Conservation (phyloP, 2,113 vertebrate species). For the Morone saxatilis region DNA sequence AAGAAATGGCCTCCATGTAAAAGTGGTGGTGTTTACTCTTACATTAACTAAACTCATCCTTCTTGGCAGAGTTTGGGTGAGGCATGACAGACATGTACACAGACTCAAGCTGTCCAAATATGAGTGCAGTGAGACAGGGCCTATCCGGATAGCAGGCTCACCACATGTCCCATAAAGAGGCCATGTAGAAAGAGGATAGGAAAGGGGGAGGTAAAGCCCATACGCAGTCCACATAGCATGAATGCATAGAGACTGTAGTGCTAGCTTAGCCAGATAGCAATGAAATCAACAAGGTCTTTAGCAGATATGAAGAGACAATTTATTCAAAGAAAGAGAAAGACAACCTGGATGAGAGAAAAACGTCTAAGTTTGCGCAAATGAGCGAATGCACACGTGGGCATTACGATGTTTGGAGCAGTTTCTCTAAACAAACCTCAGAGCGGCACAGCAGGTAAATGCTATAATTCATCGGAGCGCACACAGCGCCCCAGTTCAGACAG, state of each 20-base stretch:
- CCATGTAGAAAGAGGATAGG: conserved; percentile 60
- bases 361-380: conserved; percentile 48
- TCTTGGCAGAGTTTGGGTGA: conserved; percentile 78
- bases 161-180: conserved; percentile 80
- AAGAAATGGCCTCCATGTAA: conserved; percentile 58
- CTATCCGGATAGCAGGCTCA: conserved; percentile 72
- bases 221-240: conserved; percentile 47
- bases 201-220: conserved; percentile 49
- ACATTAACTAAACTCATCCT: conserved; percentile 81
- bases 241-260: conserved; percentile 48
- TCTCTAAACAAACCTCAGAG: conserved; percentile 82
- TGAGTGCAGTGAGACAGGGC: conserved; percentile 62
- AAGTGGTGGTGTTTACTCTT: conserved; percentile 70
- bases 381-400: conserved; percentile 71
- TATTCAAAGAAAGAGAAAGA: conserved; percentile 47
- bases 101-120: conserved; percentile 87
- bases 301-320: conserved; percentile 29
- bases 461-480: conserved; percentile 85
- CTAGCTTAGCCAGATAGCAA: conserved; percentile 23
- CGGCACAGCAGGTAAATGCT: conserved; percentile 84
- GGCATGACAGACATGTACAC: conserved; percentile 83
- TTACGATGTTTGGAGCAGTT: conserved; percentile 78
- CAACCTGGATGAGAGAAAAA: conserved; percentile 20
- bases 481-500: conserved; percentile 81
- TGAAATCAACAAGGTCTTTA: conserved; percentile 27